Evolutionary conservation across 2,888 invertebrate species (phyloP).

Genomic region (Anodontia alba): DNA sequence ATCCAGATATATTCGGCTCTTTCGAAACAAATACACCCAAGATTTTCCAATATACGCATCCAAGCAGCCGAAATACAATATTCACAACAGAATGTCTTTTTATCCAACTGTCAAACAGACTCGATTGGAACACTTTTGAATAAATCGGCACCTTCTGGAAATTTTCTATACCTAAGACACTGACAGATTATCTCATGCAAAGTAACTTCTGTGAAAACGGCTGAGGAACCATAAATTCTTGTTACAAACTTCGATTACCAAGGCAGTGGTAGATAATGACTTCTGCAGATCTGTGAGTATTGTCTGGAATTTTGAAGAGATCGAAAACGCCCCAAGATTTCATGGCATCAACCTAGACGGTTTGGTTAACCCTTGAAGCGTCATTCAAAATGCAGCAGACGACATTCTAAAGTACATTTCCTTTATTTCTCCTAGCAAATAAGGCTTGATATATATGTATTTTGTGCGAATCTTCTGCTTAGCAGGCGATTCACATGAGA

Average conservation of each 20-base stretch:
- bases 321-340: background rate
- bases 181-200: conserved; percentile 11
- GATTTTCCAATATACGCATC: background rate
- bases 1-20: no score
- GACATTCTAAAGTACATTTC: no score
- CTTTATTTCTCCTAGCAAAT: no score
- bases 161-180: background rate
- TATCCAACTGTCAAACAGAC: background rate
- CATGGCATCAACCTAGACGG: no score
- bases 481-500: no score
- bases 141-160: background rate
- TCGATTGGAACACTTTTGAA: background rate
- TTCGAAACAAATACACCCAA: background rate
- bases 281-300: background rate
- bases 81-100: background rate
- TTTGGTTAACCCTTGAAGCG: no score
- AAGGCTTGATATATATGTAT: no score
- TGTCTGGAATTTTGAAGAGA: conserved; percentile 9
- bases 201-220: background rate
- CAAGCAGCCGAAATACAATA: background rate
- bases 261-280: background rate
- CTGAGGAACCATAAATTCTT: background rate
- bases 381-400: no score
- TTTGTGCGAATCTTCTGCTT: no score
- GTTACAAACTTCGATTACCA: conserved; percentile 2